A percentile compares a stretch with the other conserved stretches of the same genome.
Evolutionary conservation across 2,888 invertebrate species (phyloP).

Genomic region (Bugulina stolonifera): DNA sequence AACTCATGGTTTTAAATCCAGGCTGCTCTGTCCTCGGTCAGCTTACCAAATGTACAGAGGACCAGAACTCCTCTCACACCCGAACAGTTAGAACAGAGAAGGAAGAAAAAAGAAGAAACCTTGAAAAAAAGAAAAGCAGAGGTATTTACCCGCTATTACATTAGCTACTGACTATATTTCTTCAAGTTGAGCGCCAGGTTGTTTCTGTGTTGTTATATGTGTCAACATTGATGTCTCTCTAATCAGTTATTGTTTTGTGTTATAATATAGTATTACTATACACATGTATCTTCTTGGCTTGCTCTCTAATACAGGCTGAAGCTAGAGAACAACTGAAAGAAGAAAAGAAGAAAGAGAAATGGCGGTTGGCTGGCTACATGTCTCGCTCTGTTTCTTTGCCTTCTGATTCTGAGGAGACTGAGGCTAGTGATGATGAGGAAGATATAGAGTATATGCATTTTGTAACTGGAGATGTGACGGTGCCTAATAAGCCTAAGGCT

Average conservation of each 20-base stretch:
- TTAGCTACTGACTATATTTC: no score
- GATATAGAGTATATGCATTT: slow-evolving; percentile 38
- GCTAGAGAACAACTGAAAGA: slow-evolving; percentile 39
- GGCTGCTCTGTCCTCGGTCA: slow-evolving; percentile 7
- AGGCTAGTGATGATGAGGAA: slow-evolving; percentile 31
- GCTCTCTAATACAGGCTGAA: slow-evolving; percentile 36
- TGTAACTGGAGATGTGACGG: slow-evolving; percentile 53
- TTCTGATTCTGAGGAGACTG: slow-evolving; percentile 35
- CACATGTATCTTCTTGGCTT: no score
- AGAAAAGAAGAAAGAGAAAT: slow-evolving; percentile 35
- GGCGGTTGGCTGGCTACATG: slow-evolving; percentile 41
- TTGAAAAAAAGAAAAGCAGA: background rate
- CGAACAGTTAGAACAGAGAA: slow-evolving; percentile 45
- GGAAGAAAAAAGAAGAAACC: slow-evolving; percentile 37
- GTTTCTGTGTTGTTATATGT: no score
- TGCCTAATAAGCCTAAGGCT: slow-evolving; percentile 37
- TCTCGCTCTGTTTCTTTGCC: slow-evolving; percentile 37
- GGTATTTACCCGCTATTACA: no score
- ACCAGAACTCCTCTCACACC: slow-evolving; percentile 40
- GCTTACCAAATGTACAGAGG: slow-evolving; percentile 34
- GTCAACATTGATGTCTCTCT: no score
- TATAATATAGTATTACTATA: no score
- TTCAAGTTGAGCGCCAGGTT: no score
- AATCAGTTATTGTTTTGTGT: no score
- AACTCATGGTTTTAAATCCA: background rate